Conservation (phyloP, 2,797 vertebrate species). For the Pyrocephalus nanus region DNA sequence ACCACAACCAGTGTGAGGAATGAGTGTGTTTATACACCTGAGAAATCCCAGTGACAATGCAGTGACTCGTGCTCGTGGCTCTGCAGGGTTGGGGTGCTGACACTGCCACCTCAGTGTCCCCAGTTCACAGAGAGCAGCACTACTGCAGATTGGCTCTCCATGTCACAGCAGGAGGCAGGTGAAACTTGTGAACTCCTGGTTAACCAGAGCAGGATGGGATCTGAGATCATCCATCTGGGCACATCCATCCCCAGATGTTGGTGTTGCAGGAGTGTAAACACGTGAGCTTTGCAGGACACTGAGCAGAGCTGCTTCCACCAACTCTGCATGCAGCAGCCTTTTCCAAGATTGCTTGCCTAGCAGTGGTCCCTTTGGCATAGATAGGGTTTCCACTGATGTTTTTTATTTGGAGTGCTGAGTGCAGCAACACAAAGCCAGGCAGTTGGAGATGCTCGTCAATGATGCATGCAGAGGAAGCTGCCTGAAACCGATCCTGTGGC, state of each 20-base stretch:
- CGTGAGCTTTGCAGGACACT: background rate
- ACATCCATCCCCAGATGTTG: background rate
- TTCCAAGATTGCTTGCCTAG: background rate
- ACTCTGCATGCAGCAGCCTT: background rate
- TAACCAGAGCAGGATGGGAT: background rate
- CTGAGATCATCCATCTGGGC: background rate
- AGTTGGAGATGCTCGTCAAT: constrained; percentile 71
- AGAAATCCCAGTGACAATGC: background rate
- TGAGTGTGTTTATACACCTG: background rate
- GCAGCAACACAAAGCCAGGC: constrained; percentile 19
- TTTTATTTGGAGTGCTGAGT: constrained; percentile 59
- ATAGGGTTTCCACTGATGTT: background rate
- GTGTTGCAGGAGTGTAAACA: background rate
- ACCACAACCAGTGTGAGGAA: background rate
- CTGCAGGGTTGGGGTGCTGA: background rate
- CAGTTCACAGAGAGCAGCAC: background rate
- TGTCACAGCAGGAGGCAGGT: background rate
- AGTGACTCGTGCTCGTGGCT: background rate
- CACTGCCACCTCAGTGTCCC: background rate
- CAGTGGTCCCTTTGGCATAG: background rate
- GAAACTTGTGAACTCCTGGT: background rate
- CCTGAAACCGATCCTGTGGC: constrained; percentile 59
- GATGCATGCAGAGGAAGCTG: constrained; percentile 72
- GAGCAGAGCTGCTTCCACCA: background rate
- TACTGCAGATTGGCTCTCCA: background rate